phyloP scores from a whole-genome alignment of 2,888 invertebrate species.

The Antheraea yamamai region DNA sequence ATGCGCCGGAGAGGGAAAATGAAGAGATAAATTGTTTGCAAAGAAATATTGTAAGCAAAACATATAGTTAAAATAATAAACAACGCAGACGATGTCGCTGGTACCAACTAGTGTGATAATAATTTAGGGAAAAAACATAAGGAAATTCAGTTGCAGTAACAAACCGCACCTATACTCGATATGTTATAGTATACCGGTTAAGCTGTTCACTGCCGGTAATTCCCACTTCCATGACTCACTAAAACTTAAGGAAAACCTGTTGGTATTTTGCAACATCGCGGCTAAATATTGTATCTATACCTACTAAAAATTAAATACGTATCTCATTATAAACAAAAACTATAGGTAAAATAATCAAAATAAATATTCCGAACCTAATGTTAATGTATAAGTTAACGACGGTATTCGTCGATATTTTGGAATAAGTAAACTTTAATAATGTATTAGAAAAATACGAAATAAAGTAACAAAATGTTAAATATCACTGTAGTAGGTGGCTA shows the following conservation, averaged over 20 bases:
- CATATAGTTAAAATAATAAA: no score
- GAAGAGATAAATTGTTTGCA: no score
- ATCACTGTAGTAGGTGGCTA: neutral
- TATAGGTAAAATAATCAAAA: neutral
- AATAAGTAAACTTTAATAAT: neutral
- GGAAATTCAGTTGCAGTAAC: neutral
- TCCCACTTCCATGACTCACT: constrained; percentile 3
- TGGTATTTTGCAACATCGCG: neutral
- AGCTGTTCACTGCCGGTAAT: neutral
- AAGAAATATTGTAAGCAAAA: no score
- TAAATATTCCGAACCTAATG: neutral
- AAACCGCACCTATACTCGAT: neutral
- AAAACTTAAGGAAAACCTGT: constrained; percentile 1
- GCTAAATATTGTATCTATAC: neutral
- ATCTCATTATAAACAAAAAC: neutral
- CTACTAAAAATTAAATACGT: neutral
- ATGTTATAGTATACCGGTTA: neutral
- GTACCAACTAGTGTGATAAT: neutral
- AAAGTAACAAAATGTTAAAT: neutral
- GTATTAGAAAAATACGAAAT: neutral
- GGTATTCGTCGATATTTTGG: neutral
- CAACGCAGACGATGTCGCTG: neutral
- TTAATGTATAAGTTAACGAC: neutral
- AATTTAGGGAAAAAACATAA: neutral
- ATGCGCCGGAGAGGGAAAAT: no score